Conservation (phyloP, 1,140 invertebrate species). For the Colletes gigas region DNA sequence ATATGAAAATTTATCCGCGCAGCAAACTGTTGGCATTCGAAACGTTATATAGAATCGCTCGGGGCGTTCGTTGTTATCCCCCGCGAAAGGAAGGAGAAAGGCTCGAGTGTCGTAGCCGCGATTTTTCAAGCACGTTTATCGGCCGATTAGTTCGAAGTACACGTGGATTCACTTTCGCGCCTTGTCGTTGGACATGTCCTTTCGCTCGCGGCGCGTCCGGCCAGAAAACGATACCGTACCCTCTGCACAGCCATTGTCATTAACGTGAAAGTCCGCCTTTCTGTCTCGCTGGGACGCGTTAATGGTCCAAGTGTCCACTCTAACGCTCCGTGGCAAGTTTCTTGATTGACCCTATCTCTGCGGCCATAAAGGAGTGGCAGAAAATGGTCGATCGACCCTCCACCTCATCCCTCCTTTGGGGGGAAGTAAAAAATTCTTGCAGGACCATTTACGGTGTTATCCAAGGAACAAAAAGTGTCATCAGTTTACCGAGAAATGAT, state of each 20-base stretch:
- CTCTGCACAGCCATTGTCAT: conserved; percentile 49
- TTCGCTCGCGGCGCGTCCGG: conserved; percentile 29
- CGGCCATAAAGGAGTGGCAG: too few relatives aligned
- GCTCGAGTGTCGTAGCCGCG: not conserved
- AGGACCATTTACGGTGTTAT: too few relatives aligned
- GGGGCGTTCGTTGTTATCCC: conserved; percentile 30
- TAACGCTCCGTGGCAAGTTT: not conserved
- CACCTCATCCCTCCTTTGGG: too few relatives aligned
- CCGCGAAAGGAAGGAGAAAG: conserved; percentile 16
- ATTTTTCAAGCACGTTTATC: conserved; percentile 61
- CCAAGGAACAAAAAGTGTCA: too few relatives aligned
- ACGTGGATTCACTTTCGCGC: conserved; percentile 61
- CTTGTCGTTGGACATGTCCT: conserved; percentile 33
- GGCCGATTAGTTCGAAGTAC: conserved; percentile 53
- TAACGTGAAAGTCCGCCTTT: conserved; percentile 53
- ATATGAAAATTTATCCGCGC: not conserved
- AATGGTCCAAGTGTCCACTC: conserved; percentile 18
- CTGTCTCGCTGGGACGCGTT: conserved; percentile 3
- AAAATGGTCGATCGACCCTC: too few relatives aligned
- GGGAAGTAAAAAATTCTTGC: too few relatives aligned
- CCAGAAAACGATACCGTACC: conserved; percentile 22
- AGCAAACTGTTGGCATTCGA: not conserved
- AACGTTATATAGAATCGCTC: not conserved
- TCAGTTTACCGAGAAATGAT: too few relatives aligned
- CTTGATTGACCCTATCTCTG: not conserved